phyloP scores from a whole-genome alignment of 1,140 invertebrate genomes.

The Archegozetes longisetosus region DNA sequence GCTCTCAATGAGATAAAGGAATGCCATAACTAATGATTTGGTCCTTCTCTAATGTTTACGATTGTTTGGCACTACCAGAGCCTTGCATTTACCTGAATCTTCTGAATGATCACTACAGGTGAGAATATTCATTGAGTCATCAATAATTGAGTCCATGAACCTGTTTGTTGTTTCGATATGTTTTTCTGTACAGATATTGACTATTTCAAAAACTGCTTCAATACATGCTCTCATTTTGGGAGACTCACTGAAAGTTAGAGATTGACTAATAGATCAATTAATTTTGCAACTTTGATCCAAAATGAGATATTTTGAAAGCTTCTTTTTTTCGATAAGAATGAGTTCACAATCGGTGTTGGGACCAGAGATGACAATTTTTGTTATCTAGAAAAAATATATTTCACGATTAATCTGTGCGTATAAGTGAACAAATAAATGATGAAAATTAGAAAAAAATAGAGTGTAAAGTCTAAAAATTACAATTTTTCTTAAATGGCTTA shows the following conservation, averaged over 20 bases:
- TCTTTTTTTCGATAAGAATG: too few relatives aligned
- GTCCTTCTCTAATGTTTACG: neutral
- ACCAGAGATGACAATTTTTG: too few relatives aligned
- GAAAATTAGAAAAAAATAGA: too few relatives aligned
- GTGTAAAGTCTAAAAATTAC: too few relatives aligned
- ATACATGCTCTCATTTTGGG: neutral
- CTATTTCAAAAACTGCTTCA: neutral
- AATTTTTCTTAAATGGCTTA: too few relatives aligned
- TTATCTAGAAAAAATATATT: too few relatives aligned
- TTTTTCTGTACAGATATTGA: neutral
- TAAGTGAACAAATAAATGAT: too few relatives aligned
- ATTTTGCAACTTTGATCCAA: too few relatives aligned
- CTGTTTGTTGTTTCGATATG: neutral
- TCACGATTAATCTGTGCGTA: too few relatives aligned
- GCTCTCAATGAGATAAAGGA: neutral
- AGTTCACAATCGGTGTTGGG: too few relatives aligned
- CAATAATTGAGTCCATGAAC: neutral
- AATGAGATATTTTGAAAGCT: too few relatives aligned
- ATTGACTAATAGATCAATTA: neutral
- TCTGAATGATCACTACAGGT: neutral
- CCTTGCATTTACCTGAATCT: neutral
- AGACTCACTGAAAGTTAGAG: neutral
- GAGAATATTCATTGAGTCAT: neutral
- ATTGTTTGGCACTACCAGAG: neutral
- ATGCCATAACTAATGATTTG: neutral